Percentiles rank a stretch among this genome's conserved stretches.
Conservation (phyloP, 2,797 vertebrate genomes). For the Coccyzus lansbergi region DNA sequence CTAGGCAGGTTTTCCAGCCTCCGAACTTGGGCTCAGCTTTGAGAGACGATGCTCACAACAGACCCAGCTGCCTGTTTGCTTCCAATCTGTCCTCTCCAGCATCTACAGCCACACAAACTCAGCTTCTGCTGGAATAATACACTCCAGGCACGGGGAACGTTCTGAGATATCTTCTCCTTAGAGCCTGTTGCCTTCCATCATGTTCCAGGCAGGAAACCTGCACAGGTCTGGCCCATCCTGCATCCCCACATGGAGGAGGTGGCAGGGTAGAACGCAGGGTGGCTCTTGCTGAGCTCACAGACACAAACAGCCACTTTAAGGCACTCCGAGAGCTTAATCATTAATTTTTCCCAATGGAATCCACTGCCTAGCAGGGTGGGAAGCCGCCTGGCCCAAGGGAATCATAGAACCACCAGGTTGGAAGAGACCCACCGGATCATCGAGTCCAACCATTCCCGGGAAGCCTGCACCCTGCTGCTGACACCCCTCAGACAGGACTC, state of each 20-base stretch:
- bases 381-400: fast-evolving
- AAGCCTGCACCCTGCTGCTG: neutral
- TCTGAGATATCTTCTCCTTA: too few species aligned
- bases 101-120: neutral
- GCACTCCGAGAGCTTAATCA: neutral
- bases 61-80: too few species aligned
- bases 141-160: neutral
- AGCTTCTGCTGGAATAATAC: neutral
- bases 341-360: neutral
- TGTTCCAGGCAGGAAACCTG: neutral
- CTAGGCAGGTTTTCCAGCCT: neutral
- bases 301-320: neutral
- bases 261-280: fast-evolving
- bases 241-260: neutral
- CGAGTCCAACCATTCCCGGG: too few species aligned
- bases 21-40: neutral
- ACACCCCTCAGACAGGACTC: neutral
- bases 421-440: too few species aligned
- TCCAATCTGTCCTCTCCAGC: neutral
- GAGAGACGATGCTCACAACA: neutral
- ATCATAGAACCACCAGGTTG: too few species aligned
- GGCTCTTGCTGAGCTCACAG: fast-evolving
- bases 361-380: fast-evolving
- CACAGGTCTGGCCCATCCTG: neutral
- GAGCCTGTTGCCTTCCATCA: fast-evolving